Percentiles rank a stretch among this genome's conserved stretches.
phyloP scores from a whole-genome alignment of 1,140 invertebrate species.

The Ptiloglossa arizonensis region DNA sequence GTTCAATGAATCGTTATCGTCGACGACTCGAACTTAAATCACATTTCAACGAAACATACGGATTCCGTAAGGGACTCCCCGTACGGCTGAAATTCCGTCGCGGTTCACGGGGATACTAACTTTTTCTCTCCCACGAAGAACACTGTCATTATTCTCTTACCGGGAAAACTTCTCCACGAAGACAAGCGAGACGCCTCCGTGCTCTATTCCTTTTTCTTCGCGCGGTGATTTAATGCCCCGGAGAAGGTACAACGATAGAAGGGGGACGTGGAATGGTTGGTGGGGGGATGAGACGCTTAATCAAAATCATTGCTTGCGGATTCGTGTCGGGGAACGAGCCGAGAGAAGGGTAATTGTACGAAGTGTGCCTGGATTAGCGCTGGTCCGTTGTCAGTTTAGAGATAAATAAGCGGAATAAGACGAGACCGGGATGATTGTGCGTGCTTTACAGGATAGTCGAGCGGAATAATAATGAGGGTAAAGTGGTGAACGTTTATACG shows the following conservation, averaged over 20 bases:
- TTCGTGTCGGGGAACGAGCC: slow-evolving; percentile 31
- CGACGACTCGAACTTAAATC: neutral
- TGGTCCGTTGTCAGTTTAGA: slow-evolving; percentile 61
- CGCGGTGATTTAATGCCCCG: slow-evolving; percentile 58
- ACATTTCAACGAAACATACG: neutral
- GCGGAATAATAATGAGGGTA: slow-evolving; percentile 53
- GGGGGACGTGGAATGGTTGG: neutral
- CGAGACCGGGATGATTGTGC: slow-evolving; percentile 49
- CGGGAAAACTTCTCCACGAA: slow-evolving; percentile 31
- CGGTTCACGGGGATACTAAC: neutral
- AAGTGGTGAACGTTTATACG: slow-evolving; percentile 12
- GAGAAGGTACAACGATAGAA: too few species aligned
- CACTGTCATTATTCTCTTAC: slow-evolving; percentile 57
- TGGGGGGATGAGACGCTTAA: slow-evolving; percentile 43
- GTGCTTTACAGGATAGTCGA: slow-evolving; percentile 58
- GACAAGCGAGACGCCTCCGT: slow-evolving; percentile 41
- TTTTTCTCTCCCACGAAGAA: slow-evolving; percentile 30
- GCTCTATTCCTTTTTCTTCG: slow-evolving; percentile 12
- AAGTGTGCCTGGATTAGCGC: slow-evolving; percentile 60
- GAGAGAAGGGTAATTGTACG: slow-evolving; percentile 50
- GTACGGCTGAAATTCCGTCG: slow-evolving; percentile 1
- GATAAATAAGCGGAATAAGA: slow-evolving; percentile 65
- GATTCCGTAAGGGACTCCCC: neutral
- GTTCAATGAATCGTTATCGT: neutral
- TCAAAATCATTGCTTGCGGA: slow-evolving; percentile 65